Base-by-base conservation (phyloP, 1,140 invertebrate species). In the Meloidogyne floridensis region DNA sequence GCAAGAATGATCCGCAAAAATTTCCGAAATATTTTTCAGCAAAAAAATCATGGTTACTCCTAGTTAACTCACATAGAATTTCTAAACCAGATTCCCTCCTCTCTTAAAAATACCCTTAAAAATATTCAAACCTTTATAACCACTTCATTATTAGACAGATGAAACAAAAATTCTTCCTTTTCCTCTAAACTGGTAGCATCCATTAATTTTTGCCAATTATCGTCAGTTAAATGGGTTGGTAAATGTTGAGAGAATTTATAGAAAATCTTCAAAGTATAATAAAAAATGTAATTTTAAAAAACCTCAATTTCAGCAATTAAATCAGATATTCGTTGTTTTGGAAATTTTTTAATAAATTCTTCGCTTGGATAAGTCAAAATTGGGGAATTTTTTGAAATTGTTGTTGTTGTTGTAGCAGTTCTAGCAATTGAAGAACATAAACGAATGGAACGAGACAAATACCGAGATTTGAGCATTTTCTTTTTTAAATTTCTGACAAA, bases 161-260 rank as follows among this genome's bases (percentile, higher is more conserved):
- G 59, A 65, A n/a, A 65, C 7, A 65, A n/a, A 65, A 65, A 65
- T 65, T 65, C 59, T 13, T 65, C 59, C 5, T 15, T 15, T n/a
- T 65, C 59, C 2, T 7, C 15, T 2, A 65, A 5, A 65, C 59
- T 65, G 1, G 59, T 65, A n/a, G 59, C 59, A 7, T n/a, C 59
- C 59, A 65, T 65, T n/a, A 65, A 65, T 65, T 65, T 65, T n/a
- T 65, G 59, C 59, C 59, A 65, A 65, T 65, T 65, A 65, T 65
- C 59, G n/a, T 65, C 59, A 13, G 59, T n/a, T 65, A 65, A 18
- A 6, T n/a, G 13, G 6, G 3, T 65, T 7, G 59, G 59, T n/a
- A 65, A 6, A 65, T 65, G n/a, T n/a, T 65, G 15, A 65, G 59
- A 4, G 2, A 65, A 65, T n/a, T 65, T n/a, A 65, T 65, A 65